phyloP scores from a whole-genome alignment of 2,888 invertebrate species.

The Platycnemis pennipes region DNA sequence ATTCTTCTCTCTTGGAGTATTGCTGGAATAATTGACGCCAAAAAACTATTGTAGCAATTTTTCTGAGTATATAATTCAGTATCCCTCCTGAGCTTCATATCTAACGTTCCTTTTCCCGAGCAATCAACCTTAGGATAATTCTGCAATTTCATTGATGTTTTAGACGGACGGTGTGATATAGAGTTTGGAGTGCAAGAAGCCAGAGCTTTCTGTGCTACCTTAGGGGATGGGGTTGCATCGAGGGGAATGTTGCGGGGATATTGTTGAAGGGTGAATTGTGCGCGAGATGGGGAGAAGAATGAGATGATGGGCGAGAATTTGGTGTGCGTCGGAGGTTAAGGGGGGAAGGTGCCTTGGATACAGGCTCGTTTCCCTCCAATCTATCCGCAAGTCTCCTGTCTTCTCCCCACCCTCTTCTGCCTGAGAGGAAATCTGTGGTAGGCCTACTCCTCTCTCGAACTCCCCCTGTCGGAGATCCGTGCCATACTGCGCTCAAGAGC shows the following conservation, averaged over 20 bases:
- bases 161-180: too few relatives aligned
- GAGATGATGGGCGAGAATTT: neutral
- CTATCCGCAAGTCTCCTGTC: neutral
- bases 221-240: neutral
- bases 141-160: too few relatives aligned
- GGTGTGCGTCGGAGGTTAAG: neutral
- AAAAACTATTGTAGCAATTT: too few relatives aligned
- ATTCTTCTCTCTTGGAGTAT: too few relatives aligned
- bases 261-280: neutral
- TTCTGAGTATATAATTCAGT: too few relatives aligned
- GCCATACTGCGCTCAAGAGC: neutral
- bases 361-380: constrained; percentile 11
- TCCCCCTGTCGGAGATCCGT: neutral
- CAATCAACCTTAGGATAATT: too few relatives aligned
- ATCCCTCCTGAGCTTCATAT: too few relatives aligned
- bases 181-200: too few relatives aligned
- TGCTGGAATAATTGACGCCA: too few relatives aligned
- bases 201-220: too few relatives aligned
- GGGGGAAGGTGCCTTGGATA: neutral
- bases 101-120: too few relatives aligned
- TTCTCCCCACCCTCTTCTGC: neutral
- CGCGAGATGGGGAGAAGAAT: neutral
- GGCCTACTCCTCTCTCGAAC: constrained; percentile 6
- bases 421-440: constrained; percentile 26
- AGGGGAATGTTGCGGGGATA: too few relatives aligned